Base-by-base conservation (phyloP, 2,888 invertebrate species). In the Cryptosula pallasiana region DNA sequence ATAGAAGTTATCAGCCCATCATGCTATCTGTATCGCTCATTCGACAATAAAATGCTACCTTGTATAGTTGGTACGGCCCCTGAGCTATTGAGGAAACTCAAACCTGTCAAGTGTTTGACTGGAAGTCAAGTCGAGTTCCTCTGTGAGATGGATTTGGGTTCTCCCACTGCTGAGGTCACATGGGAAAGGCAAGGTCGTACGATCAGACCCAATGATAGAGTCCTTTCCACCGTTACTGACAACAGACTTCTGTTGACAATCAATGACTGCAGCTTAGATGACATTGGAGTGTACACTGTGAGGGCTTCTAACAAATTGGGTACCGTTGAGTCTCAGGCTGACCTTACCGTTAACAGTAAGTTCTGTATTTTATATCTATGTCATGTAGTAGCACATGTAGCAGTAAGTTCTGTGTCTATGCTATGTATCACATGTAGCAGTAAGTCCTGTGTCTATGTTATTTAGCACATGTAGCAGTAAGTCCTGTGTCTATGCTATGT, bases 21-120 rank as follows among this genome's bases (percentile, higher is more conserved):
- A n/a, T n/a, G n/a, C n/a, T n/a, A n/a, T n/a, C n/a, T n/a, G n/a
- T n/a, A n/a, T n/a, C n/a, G n/a, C n/a, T n/a, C n/a, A n/a, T n/a
- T n/a, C n/a, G n/a, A n/a, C n/a, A n/a, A n/a, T n/a, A n/a, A n/a
- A n/a, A n/a, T n/a, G n/a, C n/a, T n/a, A n/a, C n/a, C n/a, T 13
- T 20, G 5, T 45, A 20, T 45, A 77, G 77, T 69, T 55, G 76
- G 76, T 20, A 73, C 72, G 25, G 73, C 73, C 35, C 77, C 77
- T 27, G 75, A 77, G 58, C 54, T 77, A 16, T 27, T 75, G 25
- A 58, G 71, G 32, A 69, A 69, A 5, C 71, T 77, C 45, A 73
- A 76, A 32, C 76, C 77, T 45, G 34, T 70, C 23, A 74, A 73
- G 69, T 73, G 75, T 13, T 63, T 73, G 5, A 72, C 74, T 1